Conservation (phyloP, 2,888 invertebrate genomes). For the Tachina fera region DNA sequence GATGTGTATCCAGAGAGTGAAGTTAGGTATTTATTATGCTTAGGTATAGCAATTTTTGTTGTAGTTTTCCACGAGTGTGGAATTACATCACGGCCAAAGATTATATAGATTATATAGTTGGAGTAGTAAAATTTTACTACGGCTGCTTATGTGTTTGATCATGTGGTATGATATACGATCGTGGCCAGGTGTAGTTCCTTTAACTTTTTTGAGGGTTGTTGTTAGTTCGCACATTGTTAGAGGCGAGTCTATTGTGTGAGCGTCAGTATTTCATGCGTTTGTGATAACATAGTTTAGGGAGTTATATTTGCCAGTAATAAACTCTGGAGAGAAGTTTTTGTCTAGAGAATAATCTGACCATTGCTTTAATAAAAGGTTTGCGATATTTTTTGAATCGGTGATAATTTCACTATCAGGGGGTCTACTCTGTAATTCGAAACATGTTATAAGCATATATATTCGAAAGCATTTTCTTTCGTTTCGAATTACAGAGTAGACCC, state of each 20-base stretch:
- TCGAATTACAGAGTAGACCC: no score
- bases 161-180: conserved; percentile 4
- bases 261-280: background rate
- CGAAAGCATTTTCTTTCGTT: no score
- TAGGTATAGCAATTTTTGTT: background rate
- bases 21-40: conserved; percentile 1
- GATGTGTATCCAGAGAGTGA: background rate
- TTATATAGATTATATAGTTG: conserved; percentile 5
- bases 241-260: background rate
- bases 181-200: background rate
- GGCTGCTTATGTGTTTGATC: background rate
- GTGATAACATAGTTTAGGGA: background rate
- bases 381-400: background rate
- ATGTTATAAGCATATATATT: no score
- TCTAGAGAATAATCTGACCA: conserved; percentile 22
- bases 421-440: no score
- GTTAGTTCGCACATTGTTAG: conserved; percentile 8
- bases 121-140: background rate
- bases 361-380: conserved; percentile 7
- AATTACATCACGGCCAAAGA: background rate
- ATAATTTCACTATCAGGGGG: background rate
- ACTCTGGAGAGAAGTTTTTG: background rate
- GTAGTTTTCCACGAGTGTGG: conserved; percentile 13
- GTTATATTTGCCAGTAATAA: background rate
- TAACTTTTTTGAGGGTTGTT: background rate